Conservation (phyloP, 2,797 vertebrate genomes). For the Triplophysa yarkandensis region DNA sequence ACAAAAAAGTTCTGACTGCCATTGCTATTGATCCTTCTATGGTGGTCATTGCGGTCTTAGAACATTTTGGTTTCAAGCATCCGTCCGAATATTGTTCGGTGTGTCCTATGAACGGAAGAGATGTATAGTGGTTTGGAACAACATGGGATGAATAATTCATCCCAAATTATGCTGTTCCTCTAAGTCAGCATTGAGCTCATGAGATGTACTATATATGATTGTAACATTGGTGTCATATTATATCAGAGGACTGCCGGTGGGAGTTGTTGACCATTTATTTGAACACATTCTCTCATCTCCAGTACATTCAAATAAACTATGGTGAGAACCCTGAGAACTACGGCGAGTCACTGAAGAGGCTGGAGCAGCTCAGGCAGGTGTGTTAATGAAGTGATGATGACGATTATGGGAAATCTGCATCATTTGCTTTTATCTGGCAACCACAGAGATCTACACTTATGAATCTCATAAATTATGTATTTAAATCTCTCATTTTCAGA, state of each 20-base stretch:
- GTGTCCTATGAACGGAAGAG: too few relatives aligned
- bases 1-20: too few relatives aligned
- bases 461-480: background rate
- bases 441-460: too few relatives aligned
- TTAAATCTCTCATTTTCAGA: conserved; percentile 21
- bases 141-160: too few relatives aligned
- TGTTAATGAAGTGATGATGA: background rate
- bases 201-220: background rate
- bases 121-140: too few relatives aligned
- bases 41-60: too few relatives aligned
- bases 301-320: conserved; percentile 84
- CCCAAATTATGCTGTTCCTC: too few relatives aligned
- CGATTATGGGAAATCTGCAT: conserved; percentile 32
- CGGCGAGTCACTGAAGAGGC: conserved; percentile 82
- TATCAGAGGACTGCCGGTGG: background rate
- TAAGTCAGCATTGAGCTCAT: background rate
- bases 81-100: too few relatives aligned
- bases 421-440: background rate
- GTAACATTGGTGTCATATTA: background rate
- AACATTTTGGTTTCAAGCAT: too few relatives aligned
- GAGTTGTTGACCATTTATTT: background rate
- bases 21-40: too few relatives aligned
- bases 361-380: conserved; percentile 83
- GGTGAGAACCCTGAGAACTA: conserved; percentile 84
- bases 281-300: conserved; percentile 3